Evolutionary conservation across 2,113 vertebrate species (phyloP).

Genomic region (Zootoca vivipara): DNA sequence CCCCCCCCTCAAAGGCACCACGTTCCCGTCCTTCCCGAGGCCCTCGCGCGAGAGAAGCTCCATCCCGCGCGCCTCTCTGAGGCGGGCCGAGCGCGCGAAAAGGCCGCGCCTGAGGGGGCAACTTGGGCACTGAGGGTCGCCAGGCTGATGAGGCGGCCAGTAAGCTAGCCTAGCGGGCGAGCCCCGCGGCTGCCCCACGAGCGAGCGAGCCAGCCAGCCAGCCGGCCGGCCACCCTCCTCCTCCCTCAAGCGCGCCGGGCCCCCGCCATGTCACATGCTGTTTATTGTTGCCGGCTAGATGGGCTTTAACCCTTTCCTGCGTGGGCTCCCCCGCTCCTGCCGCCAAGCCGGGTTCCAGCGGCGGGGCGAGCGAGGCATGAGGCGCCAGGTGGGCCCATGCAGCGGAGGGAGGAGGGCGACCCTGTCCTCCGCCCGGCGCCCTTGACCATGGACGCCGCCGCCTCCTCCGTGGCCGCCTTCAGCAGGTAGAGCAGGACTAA

Average conservation of each 20-base stretch:
- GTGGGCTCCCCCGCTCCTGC: neutral
- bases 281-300: neutral
- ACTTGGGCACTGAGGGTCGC: too few species aligned
- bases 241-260: neutral
- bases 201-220: too few species aligned
- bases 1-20: too few species aligned
- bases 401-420: neutral
- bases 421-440: neutral
- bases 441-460: neutral
- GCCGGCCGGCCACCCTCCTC: neutral
- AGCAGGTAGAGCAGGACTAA: conserved; percentile 17
- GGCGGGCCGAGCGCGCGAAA: too few species aligned
- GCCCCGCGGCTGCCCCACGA: too few species aligned
- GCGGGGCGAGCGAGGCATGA: neutral
- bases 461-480: neutral
- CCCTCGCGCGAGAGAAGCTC: too few species aligned
- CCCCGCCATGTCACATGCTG: neutral
- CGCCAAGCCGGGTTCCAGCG: neutral
- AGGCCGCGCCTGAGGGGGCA: too few species aligned
- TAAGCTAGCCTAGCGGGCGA: too few species aligned
- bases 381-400: neutral
- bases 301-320: neutral
- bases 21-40: too few species aligned
- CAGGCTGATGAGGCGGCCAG: too few species aligned
- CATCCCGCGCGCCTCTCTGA: too few species aligned